Evolutionary conservation across 2,797 vertebrate species (phyloP).

Genomic region (Stomatorhinus walkeri): DNA sequence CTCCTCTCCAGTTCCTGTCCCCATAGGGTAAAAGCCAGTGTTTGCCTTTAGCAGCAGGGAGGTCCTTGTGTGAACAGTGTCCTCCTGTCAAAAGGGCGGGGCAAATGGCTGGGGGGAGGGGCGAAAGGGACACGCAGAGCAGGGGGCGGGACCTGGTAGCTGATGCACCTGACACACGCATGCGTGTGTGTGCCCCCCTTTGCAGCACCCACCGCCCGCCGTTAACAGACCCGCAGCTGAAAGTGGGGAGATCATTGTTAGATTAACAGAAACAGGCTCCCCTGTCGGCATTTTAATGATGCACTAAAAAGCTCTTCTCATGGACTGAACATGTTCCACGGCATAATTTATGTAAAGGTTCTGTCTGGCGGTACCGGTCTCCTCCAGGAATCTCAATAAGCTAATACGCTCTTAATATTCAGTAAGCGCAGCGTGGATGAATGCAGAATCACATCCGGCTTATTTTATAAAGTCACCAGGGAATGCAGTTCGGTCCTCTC

Average conservation of each 20-base stretch:
- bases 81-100: neutral
- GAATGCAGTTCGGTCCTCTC: constrained; percentile 8
- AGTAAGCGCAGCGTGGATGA: constrained; percentile 33
- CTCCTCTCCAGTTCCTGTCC: neutral
- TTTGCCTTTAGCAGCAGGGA: neutral
- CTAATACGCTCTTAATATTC: constrained; percentile 25
- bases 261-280: neutral
- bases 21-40: neutral
- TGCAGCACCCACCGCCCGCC: neutral
- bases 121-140: neutral
- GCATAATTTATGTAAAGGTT: neutral
- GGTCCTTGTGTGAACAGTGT: neutral
- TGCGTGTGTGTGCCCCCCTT: neutral
- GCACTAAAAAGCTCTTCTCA: neutral
- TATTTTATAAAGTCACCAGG: neutral
- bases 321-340: neutral
- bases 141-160: neutral
- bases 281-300: neutral
- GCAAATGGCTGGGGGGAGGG: neutral
- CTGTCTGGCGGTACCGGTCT: neutral
- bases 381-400: neutral
- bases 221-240: neutral
- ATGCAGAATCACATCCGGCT: constrained; percentile 18
- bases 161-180: neutral
- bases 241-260: neutral